phyloP scores from a whole-genome alignment of 2,888 invertebrate genomes.

The Callinectes sapidus region DNA sequence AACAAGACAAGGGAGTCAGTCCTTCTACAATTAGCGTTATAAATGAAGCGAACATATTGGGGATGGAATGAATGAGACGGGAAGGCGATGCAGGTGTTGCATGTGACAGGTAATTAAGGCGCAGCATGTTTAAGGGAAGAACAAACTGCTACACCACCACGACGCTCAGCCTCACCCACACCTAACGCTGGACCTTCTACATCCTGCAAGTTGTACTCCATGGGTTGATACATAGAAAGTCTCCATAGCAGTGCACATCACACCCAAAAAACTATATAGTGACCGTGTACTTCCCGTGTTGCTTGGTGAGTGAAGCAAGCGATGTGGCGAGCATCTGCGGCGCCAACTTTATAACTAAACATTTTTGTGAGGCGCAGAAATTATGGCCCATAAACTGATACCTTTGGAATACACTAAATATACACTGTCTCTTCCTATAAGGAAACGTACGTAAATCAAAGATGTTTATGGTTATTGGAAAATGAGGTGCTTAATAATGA shows the following conservation, averaged over 20 bases:
- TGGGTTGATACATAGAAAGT: not conserved
- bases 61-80: not conserved
- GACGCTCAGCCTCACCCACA: not conserved
- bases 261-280: too few relatives aligned
- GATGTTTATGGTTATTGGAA: not conserved
- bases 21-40: not conserved
- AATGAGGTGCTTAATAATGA: not conserved
- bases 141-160: not conserved
- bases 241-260: too few relatives aligned
- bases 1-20: not conserved
- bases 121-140: not conserved
- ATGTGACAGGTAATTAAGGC: not conserved
- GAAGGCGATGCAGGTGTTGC: not conserved
- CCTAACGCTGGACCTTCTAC: not conserved
- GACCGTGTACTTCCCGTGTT: not conserved
- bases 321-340: not conserved
- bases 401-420: not conserved
- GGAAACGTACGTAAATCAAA: not conserved
- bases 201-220: not conserved
- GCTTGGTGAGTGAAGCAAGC: not conserved
- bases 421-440: conserved; percentile 1
- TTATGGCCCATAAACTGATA: not conserved
- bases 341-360: not conserved
- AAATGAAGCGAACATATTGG: not conserved
- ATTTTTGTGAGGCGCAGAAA: not conserved